Evolutionary conservation across 1,140 invertebrate genomes (phyloP).

Genomic region (Ephestia elutella): DNA sequence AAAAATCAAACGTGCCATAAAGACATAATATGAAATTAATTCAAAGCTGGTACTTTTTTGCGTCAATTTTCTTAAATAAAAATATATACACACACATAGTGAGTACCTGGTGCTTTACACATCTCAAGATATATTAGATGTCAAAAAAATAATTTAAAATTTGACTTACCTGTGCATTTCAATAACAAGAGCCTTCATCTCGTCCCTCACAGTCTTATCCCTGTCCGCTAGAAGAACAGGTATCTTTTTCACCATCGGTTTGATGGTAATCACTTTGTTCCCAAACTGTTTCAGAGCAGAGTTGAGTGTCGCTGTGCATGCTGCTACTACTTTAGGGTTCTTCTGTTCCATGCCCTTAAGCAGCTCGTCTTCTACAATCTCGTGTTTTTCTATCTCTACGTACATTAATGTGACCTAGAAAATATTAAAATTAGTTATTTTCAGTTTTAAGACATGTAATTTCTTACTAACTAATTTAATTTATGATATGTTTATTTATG

Average conservation of each 20-base stretch:
- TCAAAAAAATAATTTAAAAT: too few species aligned
- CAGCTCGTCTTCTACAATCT: slow-evolving; percentile 91
- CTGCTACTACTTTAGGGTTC: slow-evolving; percentile 95
- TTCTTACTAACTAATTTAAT: too few species aligned
- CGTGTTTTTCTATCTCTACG: slow-evolving; percentile 96
- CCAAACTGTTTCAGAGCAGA: slow-evolving; percentile 91
- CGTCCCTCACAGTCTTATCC: slow-evolving; percentile 94
- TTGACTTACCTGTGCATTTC: slow-evolving; percentile 91
- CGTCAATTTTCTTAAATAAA: too few species aligned
- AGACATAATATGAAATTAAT: too few species aligned
- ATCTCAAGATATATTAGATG: too few species aligned
- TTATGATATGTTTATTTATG: too few species aligned
- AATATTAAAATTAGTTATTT: too few species aligned
- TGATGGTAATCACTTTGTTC: slow-evolving; percentile 91
- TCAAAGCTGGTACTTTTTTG: too few species aligned
- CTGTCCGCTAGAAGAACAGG: slow-evolving; percentile 89
- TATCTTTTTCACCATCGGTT: slow-evolving; percentile 92
- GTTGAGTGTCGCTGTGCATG: slow-evolving; percentile 85
- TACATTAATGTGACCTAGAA: slow-evolving; percentile 88
- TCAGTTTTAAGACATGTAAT: too few species aligned
- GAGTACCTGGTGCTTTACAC: too few species aligned
- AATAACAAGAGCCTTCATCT: slow-evolving; percentile 90
- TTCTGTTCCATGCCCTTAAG: slow-evolving; percentile 96
- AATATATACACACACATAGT: too few species aligned
- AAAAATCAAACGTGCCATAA: too few species aligned